Evolutionary conservation across 2,888 invertebrate genomes (phyloP), one percentile per base, ranked within the genome.

Genomic region (Icerya purchasi): DNA sequence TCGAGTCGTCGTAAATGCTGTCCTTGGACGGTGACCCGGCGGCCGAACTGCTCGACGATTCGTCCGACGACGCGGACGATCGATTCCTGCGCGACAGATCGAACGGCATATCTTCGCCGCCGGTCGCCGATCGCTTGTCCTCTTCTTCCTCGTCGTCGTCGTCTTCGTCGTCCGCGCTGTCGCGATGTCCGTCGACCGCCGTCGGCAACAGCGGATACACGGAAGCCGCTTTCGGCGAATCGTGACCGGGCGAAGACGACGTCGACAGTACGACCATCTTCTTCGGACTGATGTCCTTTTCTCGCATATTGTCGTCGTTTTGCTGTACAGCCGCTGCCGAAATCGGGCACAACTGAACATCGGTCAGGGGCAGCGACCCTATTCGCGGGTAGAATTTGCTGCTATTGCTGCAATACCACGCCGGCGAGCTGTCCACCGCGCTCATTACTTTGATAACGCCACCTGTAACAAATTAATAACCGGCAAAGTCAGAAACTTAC

Each of bases 221-320:
- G 66, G 83, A 80, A 64, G 81, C 83, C 71, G 83, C 83, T 71
- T 83, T 83, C 61, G 83, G 83, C 68, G 82, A 83, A 66, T 76
- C 76, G 70, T 78, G 77, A 59, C 78, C 78, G 65, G 57, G 57
- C 21, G 61, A 54, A 21, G 52, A 57, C 23, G 55, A 56, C 23
- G 61, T 54, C 50, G 57, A 61, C 21, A 21, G 22, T 22, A 74
- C 71, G 71, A 83, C 77, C 83, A 87, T 86, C 78, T 88, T 88
- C 75, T 87, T 80, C 72, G 88, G 89, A 72, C 86, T 86, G 73
- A 87, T 84, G 78, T 89, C 87, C 77, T 90, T 89, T 78, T 89
- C 89, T 78, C 89, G 81, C 83, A 84, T 84, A 72, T 78, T 84
- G 78, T 79, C 76, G 59, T 56, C 64, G 60, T 62, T 63, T 61